Evolutionary conservation across 2,113 vertebrate species (phyloP), one percentile per base, ranked within the genome.

Genomic region (Carettochelys insculpta): DNA sequence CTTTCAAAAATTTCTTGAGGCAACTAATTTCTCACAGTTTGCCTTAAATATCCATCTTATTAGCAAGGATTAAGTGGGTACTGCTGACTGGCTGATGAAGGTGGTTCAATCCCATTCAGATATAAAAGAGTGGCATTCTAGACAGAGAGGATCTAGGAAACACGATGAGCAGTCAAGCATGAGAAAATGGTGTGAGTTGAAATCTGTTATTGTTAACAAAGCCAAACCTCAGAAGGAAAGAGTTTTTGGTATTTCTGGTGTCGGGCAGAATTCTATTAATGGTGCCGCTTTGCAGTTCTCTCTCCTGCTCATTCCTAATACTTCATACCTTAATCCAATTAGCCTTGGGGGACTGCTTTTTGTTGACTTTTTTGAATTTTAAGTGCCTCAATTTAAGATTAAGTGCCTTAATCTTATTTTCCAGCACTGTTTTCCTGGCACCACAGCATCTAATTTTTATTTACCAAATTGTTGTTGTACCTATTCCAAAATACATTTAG

Each of bases 151-250:
- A 45, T 78, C 16, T 12, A 77, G 8, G 24, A 80, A 19, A 1
- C 0, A 1, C 43, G 8, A 5, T 41, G 25, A 12, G 25, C 13
- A 0, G 0, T 45, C 11, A 85, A 83, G n/a, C 13, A 50, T 75
- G 10, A 65, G 34, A 61, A 90, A 86, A 84, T 2, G 34, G 13
- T 6, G 51, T 58, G 20, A n/a, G 16, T 11, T 82, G 41, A 79
- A 83, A n/a, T 31, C 4, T 41, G 3, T 20, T 80, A 24, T 16
- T 54, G 54, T 78, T 73, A 58, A 43, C 86, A 84, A 87, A 73
- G 20, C 14, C 58, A 85, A 78, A 82, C 10, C 87, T 47, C 58
- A 86, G 5, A 85, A 92, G 2, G 22, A 2, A 27, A 75, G 45
- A 1, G 92, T 83, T 14, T 65, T 53, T 48, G 45, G 1, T 1